Evolutionary conservation across 1,140 invertebrate genomes (phyloP).

Genomic region (Pissodes strobi): DNA sequence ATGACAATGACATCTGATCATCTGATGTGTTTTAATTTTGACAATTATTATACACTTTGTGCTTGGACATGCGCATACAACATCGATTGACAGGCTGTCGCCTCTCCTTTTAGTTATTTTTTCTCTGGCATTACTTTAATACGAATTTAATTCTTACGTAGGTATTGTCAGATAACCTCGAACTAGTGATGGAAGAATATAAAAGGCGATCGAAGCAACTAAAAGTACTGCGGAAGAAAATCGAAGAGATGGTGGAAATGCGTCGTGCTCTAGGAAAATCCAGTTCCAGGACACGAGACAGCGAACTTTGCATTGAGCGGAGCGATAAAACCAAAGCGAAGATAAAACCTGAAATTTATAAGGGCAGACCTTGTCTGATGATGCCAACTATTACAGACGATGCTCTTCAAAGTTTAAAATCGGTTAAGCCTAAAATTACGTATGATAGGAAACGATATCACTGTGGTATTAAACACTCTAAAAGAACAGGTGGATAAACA

Average conservation of each 20-base stretch:
- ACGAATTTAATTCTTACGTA: too few relatives aligned
- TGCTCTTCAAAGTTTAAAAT: slow-evolving; percentile 21
- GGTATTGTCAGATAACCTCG: slow-evolving; percentile 1
- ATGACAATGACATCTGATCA: too few relatives aligned
- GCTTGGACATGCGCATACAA: too few relatives aligned
- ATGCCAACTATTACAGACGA: slow-evolving; percentile 14
- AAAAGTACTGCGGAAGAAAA: slow-evolving; percentile 20
- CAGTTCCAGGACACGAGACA: too few relatives aligned
- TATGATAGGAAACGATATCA: slow-evolving; percentile 7
- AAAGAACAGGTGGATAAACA: slow-evolving; percentile 2
- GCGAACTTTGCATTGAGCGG: too few relatives aligned
- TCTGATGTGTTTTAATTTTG: too few relatives aligned
- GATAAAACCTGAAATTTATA: slow-evolving; percentile 3
- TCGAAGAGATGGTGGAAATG: slow-evolving; percentile 15
- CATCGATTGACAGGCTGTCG: too few relatives aligned
- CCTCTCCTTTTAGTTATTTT: too few relatives aligned
- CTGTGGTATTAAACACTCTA: neutral
- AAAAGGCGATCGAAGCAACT: slow-evolving; percentile 20
- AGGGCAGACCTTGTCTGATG: slow-evolving; percentile 17
- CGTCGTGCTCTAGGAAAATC: neutral
- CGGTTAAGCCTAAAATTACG: slow-evolving; percentile 17
- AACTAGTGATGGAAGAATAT: slow-evolving; percentile 26
- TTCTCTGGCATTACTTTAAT: too few relatives aligned
- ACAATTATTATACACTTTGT: too few relatives aligned
- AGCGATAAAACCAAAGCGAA: too few relatives aligned